These are phyloP conservation scores for Megatriorchis doriae DNA, from an alignment of 2,113 vertebrate genomes.

Conservation along the genomic window DNA sequence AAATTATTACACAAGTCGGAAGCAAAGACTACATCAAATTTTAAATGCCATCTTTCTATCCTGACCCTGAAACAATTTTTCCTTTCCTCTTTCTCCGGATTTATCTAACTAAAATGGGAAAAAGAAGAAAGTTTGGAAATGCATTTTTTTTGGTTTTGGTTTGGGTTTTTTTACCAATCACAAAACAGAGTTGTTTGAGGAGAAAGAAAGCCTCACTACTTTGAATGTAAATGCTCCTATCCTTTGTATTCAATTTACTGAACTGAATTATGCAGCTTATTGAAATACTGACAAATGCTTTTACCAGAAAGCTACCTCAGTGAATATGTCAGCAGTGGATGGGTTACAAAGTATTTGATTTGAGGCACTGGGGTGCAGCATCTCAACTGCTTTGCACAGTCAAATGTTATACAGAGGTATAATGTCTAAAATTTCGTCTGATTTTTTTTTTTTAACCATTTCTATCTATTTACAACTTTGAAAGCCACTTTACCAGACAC, in stretches of 20 bases:
- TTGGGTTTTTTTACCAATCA: not conserved
- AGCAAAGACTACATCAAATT: not conserved
- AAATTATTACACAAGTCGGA: not conserved
- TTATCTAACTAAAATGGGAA: not conserved
- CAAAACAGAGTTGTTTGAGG: not conserved
- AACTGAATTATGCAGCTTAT: not conserved
- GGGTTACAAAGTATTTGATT: not conserved
- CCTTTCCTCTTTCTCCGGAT: not conserved
- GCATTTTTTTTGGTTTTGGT: not conserved
- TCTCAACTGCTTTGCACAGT: not conserved
- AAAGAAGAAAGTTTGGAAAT: not conserved
- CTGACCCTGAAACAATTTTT: not conserved
- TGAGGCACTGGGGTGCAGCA: not conserved
- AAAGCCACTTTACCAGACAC: not conserved
- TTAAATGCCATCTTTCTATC: not conserved
- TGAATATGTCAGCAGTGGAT: not conserved
- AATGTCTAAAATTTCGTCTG: not conserved
- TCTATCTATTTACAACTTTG: not conserved
- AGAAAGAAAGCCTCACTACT: not conserved
- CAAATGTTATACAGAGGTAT: not conserved
- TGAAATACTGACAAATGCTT: not conserved
- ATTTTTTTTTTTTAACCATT: not conserved
- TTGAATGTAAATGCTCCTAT: not conserved
- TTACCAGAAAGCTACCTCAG: not conserved
- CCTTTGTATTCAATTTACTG: not conserved